phyloP scores from a whole-genome alignment of 2,113 vertebrate species.

The Arizona elegans region DNA sequence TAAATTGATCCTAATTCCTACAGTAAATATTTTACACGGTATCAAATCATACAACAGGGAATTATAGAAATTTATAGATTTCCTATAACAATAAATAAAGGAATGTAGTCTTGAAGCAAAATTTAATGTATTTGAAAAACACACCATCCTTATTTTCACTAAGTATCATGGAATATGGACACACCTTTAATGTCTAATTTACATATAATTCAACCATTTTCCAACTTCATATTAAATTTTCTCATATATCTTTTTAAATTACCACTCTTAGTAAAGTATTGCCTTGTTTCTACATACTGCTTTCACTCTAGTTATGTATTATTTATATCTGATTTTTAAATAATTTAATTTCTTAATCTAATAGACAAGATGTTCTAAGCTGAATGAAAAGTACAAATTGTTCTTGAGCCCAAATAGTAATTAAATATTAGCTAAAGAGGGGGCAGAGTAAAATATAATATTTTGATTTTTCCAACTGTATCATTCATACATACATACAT shows the following conservation, averaged over 20 bases:
- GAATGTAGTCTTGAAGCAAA: not conserved
- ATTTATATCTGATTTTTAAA: not conserved
- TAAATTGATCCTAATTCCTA: not conserved
- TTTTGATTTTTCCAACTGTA: not conserved
- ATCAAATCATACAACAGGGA: not conserved
- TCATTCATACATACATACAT: not conserved
- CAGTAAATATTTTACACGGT: not conserved
- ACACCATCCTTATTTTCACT: not conserved
- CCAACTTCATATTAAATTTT: not conserved
- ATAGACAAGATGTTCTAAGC: not conserved
- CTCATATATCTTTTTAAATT: not conserved
- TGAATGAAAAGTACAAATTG: not conserved
- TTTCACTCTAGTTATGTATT: not conserved
- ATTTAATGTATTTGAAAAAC: not conserved
- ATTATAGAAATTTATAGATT: not conserved
- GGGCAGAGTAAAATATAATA: not conserved
- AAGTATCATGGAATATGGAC: not conserved
- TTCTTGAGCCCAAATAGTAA: not conserved
- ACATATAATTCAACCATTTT: not conserved
- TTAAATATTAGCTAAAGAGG: constrained; percentile 8
- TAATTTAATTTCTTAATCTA: not conserved
- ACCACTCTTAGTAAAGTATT: not conserved
- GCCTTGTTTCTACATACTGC: not conserved
- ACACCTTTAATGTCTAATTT: not conserved
- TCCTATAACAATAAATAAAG: not conserved